These are phyloP conservation scores for Myotis planiceps DNA, from an alignment of 2,797 vertebrate species.

Conservation along the genomic window DNA sequence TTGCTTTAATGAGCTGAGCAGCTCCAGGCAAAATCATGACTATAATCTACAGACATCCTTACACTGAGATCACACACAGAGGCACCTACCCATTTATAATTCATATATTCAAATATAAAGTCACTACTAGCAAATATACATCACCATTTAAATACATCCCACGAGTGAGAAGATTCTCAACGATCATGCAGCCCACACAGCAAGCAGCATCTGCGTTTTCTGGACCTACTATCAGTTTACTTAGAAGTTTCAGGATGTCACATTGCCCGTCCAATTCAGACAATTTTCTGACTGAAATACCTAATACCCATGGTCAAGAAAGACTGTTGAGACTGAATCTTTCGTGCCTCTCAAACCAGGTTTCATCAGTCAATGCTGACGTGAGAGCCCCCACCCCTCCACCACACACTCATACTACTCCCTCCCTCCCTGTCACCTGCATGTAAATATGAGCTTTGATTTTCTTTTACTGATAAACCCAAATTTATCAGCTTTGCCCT, in stretches of 20 bases:
- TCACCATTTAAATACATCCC: conserved; percentile 50
- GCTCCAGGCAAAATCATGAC: conserved; percentile 46
- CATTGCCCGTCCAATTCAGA: neutral
- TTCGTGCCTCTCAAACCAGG: neutral
- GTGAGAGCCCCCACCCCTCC: neutral
- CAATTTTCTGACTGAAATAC: neutral
- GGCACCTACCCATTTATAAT: conserved; percentile 60
- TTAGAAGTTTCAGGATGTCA: neutral
- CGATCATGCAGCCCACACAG: neutral
- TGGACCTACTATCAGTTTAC: neutral
- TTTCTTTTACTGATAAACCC: neutral
- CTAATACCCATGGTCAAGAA: neutral
- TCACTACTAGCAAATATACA: conserved; percentile 33
- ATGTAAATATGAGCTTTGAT: neutral
- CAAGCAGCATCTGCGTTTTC: conserved; percentile 21
- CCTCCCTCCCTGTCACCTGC: neutral
- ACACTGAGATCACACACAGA: conserved; percentile 26
- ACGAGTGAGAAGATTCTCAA: conserved; percentile 2
- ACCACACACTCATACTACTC: neutral
- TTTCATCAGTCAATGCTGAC: neutral
- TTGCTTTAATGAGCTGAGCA: conserved; percentile 59
- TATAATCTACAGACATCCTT: conserved; percentile 46
- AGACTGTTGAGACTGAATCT: neutral
- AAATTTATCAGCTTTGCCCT: neutral
- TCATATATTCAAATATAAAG: conserved; percentile 55